Percentiles rank a stretch among this genome's conserved stretches.
Evolutionary conservation across 2,888 invertebrate species (phyloP).

Genomic region (Drosophila fulvimacula): DNA sequence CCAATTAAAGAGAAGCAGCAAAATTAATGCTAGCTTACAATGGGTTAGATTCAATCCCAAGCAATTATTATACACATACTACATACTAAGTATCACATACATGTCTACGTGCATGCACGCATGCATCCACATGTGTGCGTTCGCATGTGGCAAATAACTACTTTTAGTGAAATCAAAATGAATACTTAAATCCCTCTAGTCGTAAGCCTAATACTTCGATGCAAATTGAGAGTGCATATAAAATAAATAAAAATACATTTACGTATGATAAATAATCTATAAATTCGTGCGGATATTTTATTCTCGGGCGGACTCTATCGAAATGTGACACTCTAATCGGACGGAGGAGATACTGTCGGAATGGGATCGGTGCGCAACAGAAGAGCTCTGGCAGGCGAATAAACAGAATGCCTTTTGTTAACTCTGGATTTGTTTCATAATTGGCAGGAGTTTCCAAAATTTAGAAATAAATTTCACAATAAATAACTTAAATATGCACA

Average conservation of each 20-base stretch:
- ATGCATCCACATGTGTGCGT: slow-evolving; percentile 10
- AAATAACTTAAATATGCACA: neutral
- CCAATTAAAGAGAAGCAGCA: slow-evolving; percentile 7
- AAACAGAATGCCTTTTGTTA: neutral
- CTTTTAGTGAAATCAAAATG: slow-evolving; percentile 68
- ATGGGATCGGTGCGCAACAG: neutral
- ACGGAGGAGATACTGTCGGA: neutral
- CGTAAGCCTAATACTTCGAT: slow-evolving; percentile 59
- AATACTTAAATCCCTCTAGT: slow-evolving; percentile 69
- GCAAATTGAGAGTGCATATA: slow-evolving; percentile 38
- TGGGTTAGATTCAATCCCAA: slow-evolving; percentile 29
- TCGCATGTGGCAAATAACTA: slow-evolving; percentile 45
- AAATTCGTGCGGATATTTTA: neutral
- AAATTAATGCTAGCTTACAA: slow-evolving; percentile 7
- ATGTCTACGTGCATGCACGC: slow-evolving; percentile 10
- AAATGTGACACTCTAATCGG: neutral
- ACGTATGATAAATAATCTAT: slow-evolving; percentile 53
- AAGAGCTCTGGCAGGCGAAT: too few species aligned
- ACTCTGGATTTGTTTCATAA: neutral
- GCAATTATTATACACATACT: slow-evolving; percentile 10
- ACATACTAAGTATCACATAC: slow-evolving; percentile 15
- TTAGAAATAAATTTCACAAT: neutral
- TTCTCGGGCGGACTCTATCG: neutral
- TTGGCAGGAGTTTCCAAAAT: neutral
- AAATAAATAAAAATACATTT: slow-evolving; percentile 39